phyloP scores from a whole-genome alignment of 1,140 invertebrate genomes.

The Caenorhabditis inopinata region DNA sequence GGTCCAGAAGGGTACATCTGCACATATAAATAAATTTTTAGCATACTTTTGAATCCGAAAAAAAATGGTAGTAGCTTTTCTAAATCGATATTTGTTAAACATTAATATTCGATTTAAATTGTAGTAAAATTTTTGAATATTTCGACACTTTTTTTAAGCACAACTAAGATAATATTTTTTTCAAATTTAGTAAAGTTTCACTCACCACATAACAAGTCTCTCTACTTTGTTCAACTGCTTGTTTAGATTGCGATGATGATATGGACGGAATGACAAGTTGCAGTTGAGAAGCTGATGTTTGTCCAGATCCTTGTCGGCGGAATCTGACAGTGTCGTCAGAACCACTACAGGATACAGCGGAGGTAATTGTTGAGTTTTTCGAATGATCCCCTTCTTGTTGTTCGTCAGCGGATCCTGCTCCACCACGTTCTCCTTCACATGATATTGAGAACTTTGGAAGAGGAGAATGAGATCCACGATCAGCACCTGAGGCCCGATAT shows the following conservation, averaged over 20 bases:
- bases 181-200: too few relatives aligned
- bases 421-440: not conserved
- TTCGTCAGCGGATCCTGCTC: not conserved
- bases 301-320: not conserved
- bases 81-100: too few relatives aligned
- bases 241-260: not conserved
- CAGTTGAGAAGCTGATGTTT: not conserved
- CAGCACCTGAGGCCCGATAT: slow-evolving; percentile 22
- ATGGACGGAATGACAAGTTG: slow-evolving; percentile 11
- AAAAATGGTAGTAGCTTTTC: too few relatives aligned
- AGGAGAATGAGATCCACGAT: slow-evolving; percentile 19
- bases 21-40: too few relatives aligned
- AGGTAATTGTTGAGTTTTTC: not conserved
- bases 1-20: slow-evolving; percentile 19
- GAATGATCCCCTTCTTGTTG: not conserved
- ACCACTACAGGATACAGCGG: not conserved
- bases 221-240: not conserved
- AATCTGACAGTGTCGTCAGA: not conserved
- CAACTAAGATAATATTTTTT: too few relatives aligned
- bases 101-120: too few relatives aligned
- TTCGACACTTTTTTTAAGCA: too few relatives aligned
- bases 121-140: too few relatives aligned
- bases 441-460: slow-evolving; percentile 35
- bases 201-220: slow-evolving; percentile 7
- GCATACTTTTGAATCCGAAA: too few relatives aligned